Evolutionary conservation across 2,113 vertebrate species (phyloP).

Genomic region (Calidris pugnax): DNA sequence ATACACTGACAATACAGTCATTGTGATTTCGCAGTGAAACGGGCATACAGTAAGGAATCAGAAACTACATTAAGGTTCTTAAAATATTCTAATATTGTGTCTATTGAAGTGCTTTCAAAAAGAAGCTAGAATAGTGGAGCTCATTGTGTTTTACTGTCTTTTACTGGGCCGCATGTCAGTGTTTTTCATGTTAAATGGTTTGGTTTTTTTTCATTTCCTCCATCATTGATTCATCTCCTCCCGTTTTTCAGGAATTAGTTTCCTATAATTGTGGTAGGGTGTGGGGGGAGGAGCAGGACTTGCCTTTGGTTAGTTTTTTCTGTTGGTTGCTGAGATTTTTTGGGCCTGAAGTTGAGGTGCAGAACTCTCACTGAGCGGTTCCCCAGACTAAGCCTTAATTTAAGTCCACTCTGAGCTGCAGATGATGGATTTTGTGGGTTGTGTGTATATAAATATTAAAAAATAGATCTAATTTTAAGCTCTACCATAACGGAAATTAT

Average conservation of each 20-base stretch:
- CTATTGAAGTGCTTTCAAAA: background rate
- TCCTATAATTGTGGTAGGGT: background rate
- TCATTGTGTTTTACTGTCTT: background rate
- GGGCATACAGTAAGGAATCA: background rate
- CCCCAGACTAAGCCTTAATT: background rate
- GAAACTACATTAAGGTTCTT: background rate
- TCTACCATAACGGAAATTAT: background rate
- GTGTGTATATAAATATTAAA: background rate
- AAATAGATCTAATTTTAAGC: background rate
- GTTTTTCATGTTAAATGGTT: background rate
- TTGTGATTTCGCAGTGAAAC: background rate
- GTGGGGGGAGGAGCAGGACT: no score
- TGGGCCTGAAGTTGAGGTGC: background rate
- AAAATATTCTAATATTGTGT: background rate
- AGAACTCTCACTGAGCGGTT: background rate
- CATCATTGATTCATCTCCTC: conserved; percentile 26
- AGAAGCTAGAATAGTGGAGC: background rate
- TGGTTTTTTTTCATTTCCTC: background rate
- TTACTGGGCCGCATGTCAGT: background rate
- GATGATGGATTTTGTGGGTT: background rate
- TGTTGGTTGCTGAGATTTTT: background rate
- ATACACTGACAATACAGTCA: background rate
- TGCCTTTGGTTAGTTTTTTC: background rate
- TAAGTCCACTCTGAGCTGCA: background rate
- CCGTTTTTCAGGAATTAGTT: conserved; percentile 80